phyloP scores from a whole-genome alignment of 2,113 vertebrate genomes.

The Rafetus swinhoei region DNA sequence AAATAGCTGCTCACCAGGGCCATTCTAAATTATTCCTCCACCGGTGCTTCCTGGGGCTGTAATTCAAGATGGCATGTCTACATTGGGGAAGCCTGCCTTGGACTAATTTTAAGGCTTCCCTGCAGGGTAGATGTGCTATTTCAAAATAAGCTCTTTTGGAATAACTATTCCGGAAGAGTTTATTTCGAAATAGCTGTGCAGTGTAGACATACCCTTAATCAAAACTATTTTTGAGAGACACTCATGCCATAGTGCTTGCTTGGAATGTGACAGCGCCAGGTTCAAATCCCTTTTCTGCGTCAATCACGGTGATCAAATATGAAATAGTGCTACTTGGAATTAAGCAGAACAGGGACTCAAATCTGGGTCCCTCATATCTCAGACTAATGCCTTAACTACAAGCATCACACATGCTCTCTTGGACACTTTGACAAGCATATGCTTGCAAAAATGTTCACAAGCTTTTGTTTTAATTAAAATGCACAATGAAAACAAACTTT shows the following conservation, averaged over 20 bases:
- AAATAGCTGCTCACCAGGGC: too few species aligned
- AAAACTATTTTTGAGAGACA: neutral
- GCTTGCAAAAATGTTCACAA: neutral
- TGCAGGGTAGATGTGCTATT: too few species aligned
- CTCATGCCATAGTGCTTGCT: neutral
- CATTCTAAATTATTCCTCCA: too few species aligned
- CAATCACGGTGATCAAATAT: neutral
- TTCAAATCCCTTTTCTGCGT: neutral
- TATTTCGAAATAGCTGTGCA: too few species aligned
- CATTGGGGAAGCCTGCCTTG: too few species aligned
- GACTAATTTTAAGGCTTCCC: too few species aligned
- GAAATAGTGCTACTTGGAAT: neutral
- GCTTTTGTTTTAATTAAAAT: neutral
- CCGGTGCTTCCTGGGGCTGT: too few species aligned
- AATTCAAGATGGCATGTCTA: too few species aligned
- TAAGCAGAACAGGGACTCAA: neutral
- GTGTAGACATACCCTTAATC: neutral
- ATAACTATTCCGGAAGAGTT: too few species aligned
- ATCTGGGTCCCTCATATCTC: neutral
- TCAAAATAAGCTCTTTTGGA: too few species aligned
- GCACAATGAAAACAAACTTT: neutral
- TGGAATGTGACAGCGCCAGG: neutral
- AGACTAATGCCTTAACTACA: neutral
- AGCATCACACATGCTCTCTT: neutral
- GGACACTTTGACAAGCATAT: neutral